Evolutionary conservation across 2,888 invertebrate genomes (phyloP), one percentile per base, ranked within the genome.

Genomic region (Meliscaeva auricollis): DNA sequence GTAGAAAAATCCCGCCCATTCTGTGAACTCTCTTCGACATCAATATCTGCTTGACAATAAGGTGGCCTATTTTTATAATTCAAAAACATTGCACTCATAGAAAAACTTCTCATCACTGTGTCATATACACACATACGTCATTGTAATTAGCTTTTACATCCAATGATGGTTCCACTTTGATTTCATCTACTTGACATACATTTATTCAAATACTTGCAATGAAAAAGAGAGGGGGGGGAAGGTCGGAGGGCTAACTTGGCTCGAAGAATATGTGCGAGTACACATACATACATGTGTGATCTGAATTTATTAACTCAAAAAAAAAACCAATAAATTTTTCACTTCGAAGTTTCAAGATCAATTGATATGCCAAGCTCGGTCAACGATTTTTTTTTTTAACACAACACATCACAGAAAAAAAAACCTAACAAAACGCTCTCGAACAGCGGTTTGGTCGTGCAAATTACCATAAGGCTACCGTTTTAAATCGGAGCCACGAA

Each of bases 361-460:
- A 81, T 85, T 85, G 72, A 81, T 81, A 85, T 85, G 85, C 85
- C 68, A 76, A 77, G 85, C 85, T 73, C 52, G 81, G 41, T 69
- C 73, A 76, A 77, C 56, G 52, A 38, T 64, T 41, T 46, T 64
- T 64, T 50, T 30, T 54, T 15, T 76, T 68, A 60, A 79, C 79
- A 80, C 66, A 79, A 76, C 41, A 46, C 13, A 30, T 35, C 38
- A 73, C 41, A 68, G 50, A 15, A 52, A 56, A 56, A 35, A 15
- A 48, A 54, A 30, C 54, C 50, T 13, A 32, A 68, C 50, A 17
- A 32, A 38, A 70, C 44, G 41, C 58, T 50, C 48, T 32, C 9
- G 46, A 66, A n/a, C 32, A 30, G 26, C 41, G 48, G 46, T 44
- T 75, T 70, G 58, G 48, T 75, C 75, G 79, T 72, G 84, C 50